Evolutionary conservation across 2,113 vertebrate species (phyloP), one percentile per base, ranked within the genome.

Genomic region (Plecotus auritus): DNA sequence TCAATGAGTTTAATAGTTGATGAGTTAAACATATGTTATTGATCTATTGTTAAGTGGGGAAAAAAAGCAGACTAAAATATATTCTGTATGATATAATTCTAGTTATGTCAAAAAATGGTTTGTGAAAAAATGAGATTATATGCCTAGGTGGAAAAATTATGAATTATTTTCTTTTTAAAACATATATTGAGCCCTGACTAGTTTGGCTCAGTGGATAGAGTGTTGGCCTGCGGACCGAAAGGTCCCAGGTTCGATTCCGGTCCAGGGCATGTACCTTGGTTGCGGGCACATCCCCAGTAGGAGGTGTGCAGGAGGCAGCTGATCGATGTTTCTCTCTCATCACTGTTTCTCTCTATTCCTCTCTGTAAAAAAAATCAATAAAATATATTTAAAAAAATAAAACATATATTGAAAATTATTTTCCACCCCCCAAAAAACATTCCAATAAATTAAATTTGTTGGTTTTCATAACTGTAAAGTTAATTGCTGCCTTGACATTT

Each of bases 391-490:
- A 40, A 40, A 40, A 40, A 40, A 40, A 40, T 51, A 9, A 80
- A 91, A 84, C 76, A 88, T 91, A 88, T 78, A 89, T 85, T 16
- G 22, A 85, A 91, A 87, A 64, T 49, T 87, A 56, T 67, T 95
- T 93, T 56, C 32, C 47, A 28, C 56, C 49, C 18, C 54, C 54
- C 22, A 9, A 61, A 61, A 85, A 84, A 67, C 69, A 88, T 4
- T 12, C 30, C n/a, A 88, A 18, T 86, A 40, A 64, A 64, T 51
- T 74, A 45, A 56, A 70, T 70, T 49, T 45, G 1, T 74, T 67
- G 18, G 4, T 45, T 91, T 91, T 88, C 69, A 20, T 37, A 32
- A 76, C 1, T 76, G 4, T 90, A 61, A 95, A 73, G 37, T 66
- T 23, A 91, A 93, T 77, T 74, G 49, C 17, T 80, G 37, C 20